Evolutionary conservation across 2,888 invertebrate genomes (phyloP).

Genomic region (Onchidella celtica): DNA sequence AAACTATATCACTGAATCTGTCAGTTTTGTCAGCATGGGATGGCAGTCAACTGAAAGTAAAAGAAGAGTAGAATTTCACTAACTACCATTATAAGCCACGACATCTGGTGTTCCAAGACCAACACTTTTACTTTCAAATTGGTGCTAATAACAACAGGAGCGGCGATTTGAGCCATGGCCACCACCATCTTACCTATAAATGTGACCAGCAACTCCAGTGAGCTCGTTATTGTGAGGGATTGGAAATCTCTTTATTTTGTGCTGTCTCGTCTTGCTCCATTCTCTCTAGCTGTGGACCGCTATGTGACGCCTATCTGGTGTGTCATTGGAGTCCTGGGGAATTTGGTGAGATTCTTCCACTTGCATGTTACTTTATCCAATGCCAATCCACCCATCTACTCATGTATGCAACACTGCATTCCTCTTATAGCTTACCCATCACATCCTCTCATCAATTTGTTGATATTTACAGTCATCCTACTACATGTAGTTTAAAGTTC

Average conservation of each 20-base stretch:
- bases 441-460: too few relatives aligned
- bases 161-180: background rate
- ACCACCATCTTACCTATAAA: background rate
- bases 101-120: too few relatives aligned
- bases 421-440: background rate
- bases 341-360: slow-evolving; percentile 54
- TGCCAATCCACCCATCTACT: background rate
- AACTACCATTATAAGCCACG: too few relatives aligned
- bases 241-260: slow-evolving; percentile 55
- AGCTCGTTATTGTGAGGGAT: slow-evolving; percentile 47
- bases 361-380: too few relatives aligned
- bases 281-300: slow-evolving; percentile 68
- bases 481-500: too few relatives aligned
- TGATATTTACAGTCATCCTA: too few relatives aligned
- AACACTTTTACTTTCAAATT: background rate
- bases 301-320: slow-evolving; percentile 75
- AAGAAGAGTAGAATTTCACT: too few relatives aligned
- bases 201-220: slow-evolving; percentile 31
- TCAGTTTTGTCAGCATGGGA: too few relatives aligned
- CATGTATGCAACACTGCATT: background rate
- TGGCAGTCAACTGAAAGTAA: too few relatives aligned
- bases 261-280: slow-evolving; percentile 59
- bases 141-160: background rate
- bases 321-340: slow-evolving; percentile 74
- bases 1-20: too few relatives aligned